A percentile compares a stretch with the other conserved stretches of the same genome.
Conservation (phyloP, 2,888 invertebrate species). For the Timema podura region DNA sequence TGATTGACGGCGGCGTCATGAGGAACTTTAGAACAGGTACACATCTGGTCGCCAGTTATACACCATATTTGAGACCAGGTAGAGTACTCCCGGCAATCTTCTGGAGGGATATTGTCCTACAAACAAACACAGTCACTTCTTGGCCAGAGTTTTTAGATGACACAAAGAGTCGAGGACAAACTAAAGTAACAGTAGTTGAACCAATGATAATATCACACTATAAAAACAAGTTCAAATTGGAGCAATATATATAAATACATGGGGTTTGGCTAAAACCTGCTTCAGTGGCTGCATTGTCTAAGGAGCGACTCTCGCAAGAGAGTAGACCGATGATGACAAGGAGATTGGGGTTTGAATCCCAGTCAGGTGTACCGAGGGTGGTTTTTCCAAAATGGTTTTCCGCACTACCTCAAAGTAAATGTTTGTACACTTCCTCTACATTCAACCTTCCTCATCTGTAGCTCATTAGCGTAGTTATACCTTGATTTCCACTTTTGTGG, state of each 20-base stretch:
- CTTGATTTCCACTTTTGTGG: too few species aligned
- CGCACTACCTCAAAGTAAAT: too few species aligned
- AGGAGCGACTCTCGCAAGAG: too few species aligned
- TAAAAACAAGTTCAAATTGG: too few species aligned
- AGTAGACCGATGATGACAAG: too few species aligned
- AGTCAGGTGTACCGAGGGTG: too few species aligned
- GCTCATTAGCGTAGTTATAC: background rate
- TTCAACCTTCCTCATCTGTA: too few species aligned
- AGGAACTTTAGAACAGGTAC: slow-evolving; percentile 57
- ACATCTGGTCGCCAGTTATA: slow-evolving; percentile 56
- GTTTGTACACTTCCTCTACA: too few species aligned
- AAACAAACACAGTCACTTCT: slow-evolving; percentile 9
- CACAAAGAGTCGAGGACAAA: background rate
- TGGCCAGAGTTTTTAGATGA: background rate
- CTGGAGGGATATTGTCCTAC: slow-evolving; percentile 48
- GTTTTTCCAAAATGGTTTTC: too few species aligned
- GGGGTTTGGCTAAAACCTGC: background rate
- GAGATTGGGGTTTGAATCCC: too few species aligned
- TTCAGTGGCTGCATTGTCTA: background rate
- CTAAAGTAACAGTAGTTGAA: too few species aligned
- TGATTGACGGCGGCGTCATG: slow-evolving; percentile 63
- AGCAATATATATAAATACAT: background rate
- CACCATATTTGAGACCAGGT: slow-evolving; percentile 62
- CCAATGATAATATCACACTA: too few species aligned
- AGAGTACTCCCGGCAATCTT: slow-evolving; percentile 61